Evolutionary conservation across 2,797 vertebrate genomes (phyloP), one percentile per base, ranked within the genome.

Genomic region (Sebastes kiyomatsui): DNA sequence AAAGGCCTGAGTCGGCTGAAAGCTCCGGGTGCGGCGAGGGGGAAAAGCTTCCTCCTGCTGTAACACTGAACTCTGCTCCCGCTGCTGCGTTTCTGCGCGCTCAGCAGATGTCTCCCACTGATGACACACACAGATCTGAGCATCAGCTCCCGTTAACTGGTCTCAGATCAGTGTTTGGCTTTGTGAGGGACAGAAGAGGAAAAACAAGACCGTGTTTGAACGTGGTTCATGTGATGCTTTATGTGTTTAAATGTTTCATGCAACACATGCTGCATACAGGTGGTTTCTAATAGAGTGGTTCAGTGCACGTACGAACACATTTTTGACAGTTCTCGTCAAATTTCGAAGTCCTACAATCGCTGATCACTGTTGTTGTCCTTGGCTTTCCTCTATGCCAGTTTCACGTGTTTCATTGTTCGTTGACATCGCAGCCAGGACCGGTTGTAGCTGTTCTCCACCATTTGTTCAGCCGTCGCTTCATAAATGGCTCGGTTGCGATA

Each of bases 51-150:
- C 73, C 72, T 73, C 66, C 79, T 55, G 74, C 77, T 82, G 75
- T 52, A 85, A 72, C 83, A n/a, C 67, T 81, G 79, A 78, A 82
- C 83, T 81, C 77, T 73, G 75, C 61, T 78, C 49, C 67, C 12
- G 20, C 69, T 64, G 73, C 62, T 38, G 46, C 70, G 22, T 81
- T 91, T 88, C 69, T 88, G 87, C 28, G 7, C 1, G 30, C 72
- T 94, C 89, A 93, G 90, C 93, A 93, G 87, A 93, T 92, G 87
- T 90, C 85, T 79, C 80, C 81, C 62, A 16, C 80, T 82, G 86
- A 88, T 84, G 90, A 92, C 83, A 55, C 60, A n/a, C 46, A 49
- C 46, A 49, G 81, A 89, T 81, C 77, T 9, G 52, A 80, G 68
- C 9, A 6, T 22, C n/a, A n/a, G 33, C 11, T 49, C 9, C 49